These are phyloP conservation scores for Macroglossus sobrinus DNA, from an alignment of 2,113 vertebrate species.

Conservation along the genomic window DNA sequence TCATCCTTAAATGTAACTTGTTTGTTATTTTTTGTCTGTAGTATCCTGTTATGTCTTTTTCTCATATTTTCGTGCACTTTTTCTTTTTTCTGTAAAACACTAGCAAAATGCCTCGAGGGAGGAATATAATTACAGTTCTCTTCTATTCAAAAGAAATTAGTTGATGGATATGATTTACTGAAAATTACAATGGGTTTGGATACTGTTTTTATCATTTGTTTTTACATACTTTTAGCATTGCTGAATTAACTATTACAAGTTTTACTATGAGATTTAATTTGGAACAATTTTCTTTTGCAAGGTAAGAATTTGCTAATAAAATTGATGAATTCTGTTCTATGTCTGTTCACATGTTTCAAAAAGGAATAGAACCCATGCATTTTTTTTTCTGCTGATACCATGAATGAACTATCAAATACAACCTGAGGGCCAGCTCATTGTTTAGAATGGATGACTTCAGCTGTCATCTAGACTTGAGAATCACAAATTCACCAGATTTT, in stretches of 20 bases:
- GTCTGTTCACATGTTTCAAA: constrained; percentile 23
- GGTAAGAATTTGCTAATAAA: constrained; percentile 61
- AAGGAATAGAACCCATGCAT: not conserved
- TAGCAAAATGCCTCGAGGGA: not conserved
- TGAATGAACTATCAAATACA: not conserved
- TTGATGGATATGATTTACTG: constrained; percentile 37
- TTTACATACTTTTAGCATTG: constrained; percentile 37
- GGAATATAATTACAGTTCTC: constrained; percentile 25
- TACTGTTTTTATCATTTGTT: constrained; percentile 50
- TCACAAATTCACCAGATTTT: not conserved
- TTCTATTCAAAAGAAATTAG: constrained; percentile 8
- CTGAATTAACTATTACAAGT: constrained; percentile 7
- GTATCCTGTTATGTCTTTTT: not conserved
- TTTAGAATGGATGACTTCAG: not conserved
- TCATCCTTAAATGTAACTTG: not conserved
- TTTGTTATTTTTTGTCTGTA: not conserved
- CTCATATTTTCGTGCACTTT: not conserved
- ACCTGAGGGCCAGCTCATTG: not conserved
- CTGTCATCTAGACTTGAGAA: not conserved
- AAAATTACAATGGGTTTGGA: constrained; percentile 34
- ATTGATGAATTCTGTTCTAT: constrained; percentile 29
- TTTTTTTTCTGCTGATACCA: not conserved
- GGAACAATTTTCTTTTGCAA: constrained; percentile 48
- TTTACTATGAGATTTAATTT: constrained; percentile 57
- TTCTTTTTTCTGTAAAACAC: not conserved